Percentiles rank a stretch among this genome's conserved stretches.
phyloP scores from a whole-genome alignment of 2,113 vertebrate genomes.

The Mixornis gularis region DNA sequence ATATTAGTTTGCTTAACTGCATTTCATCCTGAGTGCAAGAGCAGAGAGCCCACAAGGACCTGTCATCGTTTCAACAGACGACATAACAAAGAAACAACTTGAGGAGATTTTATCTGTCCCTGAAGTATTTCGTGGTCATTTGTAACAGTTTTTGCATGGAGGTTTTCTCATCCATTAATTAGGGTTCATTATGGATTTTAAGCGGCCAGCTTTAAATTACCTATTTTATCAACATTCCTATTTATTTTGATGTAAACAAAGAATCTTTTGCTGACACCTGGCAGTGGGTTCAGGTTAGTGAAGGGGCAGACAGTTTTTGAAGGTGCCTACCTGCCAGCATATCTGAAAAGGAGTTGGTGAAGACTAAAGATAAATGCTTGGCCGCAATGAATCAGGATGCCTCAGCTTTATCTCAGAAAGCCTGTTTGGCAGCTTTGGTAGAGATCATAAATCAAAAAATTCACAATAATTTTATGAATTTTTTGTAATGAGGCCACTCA shows the following conservation, averaged over 20 bases:
- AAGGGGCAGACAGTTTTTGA: neutral
- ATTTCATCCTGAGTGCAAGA: neutral
- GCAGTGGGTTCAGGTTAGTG: neutral
- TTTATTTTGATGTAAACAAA: neutral
- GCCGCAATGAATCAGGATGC: neutral
- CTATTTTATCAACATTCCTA: neutral
- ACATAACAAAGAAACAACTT: neutral
- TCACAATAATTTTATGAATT: neutral
- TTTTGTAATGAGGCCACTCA: neutral
- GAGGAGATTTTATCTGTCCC: neutral
- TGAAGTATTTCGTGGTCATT: neutral
- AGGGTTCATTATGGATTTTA: neutral
- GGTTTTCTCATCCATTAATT: neutral
- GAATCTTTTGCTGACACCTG: accelerated
- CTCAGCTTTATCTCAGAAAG: neutral
- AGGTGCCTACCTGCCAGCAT: neutral
- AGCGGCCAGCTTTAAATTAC: neutral
- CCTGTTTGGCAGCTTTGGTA: neutral
- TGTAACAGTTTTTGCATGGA: neutral
- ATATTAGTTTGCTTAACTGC: neutral
- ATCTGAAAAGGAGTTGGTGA: neutral
- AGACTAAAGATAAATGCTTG: neutral
- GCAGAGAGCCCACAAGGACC: neutral
- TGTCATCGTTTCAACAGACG: accelerated
- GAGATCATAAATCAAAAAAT: conserved; percentile 27